Percentiles rank a stretch among this genome's conserved stretches.
phyloP scores from a whole-genome alignment of 2,113 vertebrate genomes.

The Microcebus murinus region DNA sequence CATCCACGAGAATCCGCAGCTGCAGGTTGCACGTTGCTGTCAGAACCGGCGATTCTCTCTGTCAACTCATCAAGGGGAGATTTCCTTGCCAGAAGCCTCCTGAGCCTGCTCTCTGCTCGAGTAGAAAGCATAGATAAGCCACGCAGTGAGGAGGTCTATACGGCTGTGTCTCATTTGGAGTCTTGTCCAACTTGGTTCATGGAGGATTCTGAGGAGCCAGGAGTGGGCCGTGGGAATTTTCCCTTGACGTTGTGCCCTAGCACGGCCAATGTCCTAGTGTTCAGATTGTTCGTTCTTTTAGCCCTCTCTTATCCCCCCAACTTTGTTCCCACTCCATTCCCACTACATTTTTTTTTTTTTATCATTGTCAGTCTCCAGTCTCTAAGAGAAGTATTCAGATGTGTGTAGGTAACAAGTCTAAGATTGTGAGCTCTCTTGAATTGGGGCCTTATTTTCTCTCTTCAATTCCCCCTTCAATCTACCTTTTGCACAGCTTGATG shows the following conservation, averaged over 20 bases:
- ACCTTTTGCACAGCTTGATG: conserved; percentile 20
- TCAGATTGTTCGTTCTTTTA: background rate
- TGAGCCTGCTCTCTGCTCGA: background rate
- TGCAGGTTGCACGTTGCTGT: background rate
- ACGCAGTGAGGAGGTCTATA: background rate
- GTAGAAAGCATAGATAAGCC: background rate
- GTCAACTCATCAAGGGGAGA: background rate
- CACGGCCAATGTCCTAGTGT: background rate
- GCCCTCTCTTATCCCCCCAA: background rate
- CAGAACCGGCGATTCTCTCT: background rate
- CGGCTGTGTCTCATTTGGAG: background rate
- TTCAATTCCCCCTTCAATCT: conserved; percentile 63
- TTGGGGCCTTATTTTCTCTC: conserved; percentile 18
- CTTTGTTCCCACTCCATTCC: accelerated
- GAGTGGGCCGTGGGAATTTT: background rate
- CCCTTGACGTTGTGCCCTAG: background rate
- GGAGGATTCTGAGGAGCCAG: background rate
- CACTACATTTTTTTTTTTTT: background rate
- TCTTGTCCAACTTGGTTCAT: background rate
- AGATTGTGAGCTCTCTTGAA: background rate
- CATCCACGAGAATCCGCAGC: background rate
- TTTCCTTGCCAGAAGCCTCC: background rate
- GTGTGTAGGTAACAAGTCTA: background rate
- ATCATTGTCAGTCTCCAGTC: background rate
- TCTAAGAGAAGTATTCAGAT: background rate